Evolutionary conservation across 2,888 invertebrate species (phyloP).

Genomic region (Spodoptera exigua): DNA sequence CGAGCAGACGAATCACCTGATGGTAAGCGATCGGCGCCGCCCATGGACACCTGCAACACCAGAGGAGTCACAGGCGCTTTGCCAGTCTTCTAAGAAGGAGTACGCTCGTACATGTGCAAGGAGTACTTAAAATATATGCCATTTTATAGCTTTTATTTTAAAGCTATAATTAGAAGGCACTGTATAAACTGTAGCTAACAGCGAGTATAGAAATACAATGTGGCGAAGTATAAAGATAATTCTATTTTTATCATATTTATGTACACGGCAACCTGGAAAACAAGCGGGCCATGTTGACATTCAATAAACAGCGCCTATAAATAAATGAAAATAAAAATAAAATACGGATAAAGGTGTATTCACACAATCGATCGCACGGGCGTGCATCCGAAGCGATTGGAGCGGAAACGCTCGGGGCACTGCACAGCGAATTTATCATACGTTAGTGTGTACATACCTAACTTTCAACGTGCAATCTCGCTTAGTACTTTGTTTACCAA

Average conservation of each 20-base stretch:
- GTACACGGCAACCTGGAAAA: constrained; percentile 29
- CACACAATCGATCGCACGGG: constrained; percentile 80
- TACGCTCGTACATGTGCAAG: too few relatives aligned
- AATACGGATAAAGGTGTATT: constrained; percentile 79
- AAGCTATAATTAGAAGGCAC: too few relatives aligned
- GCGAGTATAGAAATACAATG: constrained; percentile 6
- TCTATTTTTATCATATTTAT: constrained; percentile 37
- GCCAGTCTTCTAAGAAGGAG: too few relatives aligned
- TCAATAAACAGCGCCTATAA: constrained; percentile 59
- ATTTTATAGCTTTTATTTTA: too few relatives aligned
- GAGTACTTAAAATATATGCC: too few relatives aligned
- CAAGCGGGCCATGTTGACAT: constrained; percentile 46
- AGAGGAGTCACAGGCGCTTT: too few relatives aligned
- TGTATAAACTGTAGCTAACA: too few relatives aligned
- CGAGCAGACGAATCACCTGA: too few relatives aligned
- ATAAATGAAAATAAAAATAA: constrained; percentile 72
- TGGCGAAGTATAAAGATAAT: constrained; percentile 4
- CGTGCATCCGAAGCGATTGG: constrained; percentile 81
- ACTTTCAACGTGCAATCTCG: constrained; percentile 68
- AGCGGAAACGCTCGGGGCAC: constrained; percentile 82
- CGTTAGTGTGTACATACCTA: constrained; percentile 69
- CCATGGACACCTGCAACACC: too few relatives aligned
- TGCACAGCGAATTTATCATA: constrained; percentile 84
- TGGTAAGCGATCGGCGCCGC: too few relatives aligned
- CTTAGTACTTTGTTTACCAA: constrained; percentile 43